These are phyloP conservation scores for Zaprionus nigranus DNA, from an alignment of 1,140 invertebrate genomes.

Conservation along the genomic window DNA sequence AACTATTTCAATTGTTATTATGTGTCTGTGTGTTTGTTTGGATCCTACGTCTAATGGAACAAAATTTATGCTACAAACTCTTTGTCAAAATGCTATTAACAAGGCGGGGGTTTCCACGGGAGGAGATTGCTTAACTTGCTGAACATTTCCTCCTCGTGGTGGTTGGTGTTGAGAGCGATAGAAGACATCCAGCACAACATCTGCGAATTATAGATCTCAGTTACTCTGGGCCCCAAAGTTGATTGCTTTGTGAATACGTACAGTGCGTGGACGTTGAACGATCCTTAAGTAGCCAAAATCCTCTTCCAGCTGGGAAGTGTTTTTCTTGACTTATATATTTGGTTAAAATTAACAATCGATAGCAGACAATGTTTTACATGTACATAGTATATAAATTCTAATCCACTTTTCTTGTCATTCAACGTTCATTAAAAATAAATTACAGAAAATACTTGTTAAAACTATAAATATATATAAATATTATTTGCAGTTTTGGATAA, in stretches of 20 bases:
- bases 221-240: background rate
- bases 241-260: constrained; percentile 11
- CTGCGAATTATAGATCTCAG: constrained; percentile 6
- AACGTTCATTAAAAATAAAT: constrained; percentile 35
- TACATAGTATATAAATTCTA: constrained; percentile 7
- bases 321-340: constrained; percentile 18
- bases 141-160: background rate
- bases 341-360: constrained; percentile 24
- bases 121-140: background rate
- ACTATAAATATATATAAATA: constrained; percentile 10
- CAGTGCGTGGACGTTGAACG: constrained; percentile 19
- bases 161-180: constrained; percentile 1
- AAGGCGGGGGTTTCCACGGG: constrained; percentile 14
- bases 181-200: constrained; percentile 11
- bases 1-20: constrained; percentile 25
- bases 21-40: background rate
- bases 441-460: constrained; percentile 38
- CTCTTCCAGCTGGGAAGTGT: constrained; percentile 17
- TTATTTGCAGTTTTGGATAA: constrained; percentile 1
- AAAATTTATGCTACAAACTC: constrained; percentile 40
- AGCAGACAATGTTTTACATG: constrained; percentile 38
- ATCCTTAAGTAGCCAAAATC: constrained; percentile 20
- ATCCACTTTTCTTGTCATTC: constrained; percentile 18
- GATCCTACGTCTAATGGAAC: constrained; percentile 35
- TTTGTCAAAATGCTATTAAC: constrained; percentile 45